These are phyloP conservation scores for Muscina levida DNA, from an alignment of 2,888 invertebrate genomes.

Conservation along the genomic window DNA sequence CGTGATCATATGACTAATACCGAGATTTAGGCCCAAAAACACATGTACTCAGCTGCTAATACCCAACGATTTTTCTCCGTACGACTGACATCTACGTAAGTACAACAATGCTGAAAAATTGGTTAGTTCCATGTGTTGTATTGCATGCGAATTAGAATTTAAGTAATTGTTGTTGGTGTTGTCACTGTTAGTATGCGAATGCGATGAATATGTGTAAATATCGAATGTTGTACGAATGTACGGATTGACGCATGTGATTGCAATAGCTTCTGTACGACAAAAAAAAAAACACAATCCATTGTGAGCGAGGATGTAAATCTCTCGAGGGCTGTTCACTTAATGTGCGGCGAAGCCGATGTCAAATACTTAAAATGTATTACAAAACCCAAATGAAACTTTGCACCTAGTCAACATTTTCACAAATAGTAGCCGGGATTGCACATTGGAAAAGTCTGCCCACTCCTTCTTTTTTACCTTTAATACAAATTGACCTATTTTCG, in stretches of 20 bases:
- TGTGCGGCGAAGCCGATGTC: too few species aligned
- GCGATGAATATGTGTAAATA: constrained; percentile 50
- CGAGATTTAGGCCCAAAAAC: constrained; percentile 76
- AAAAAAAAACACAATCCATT: constrained; percentile 36
- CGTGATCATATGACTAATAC: constrained; percentile 73
- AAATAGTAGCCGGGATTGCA: too few species aligned
- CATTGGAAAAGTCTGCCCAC: too few species aligned
- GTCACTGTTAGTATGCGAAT: constrained; percentile 67
- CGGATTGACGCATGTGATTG: constrained; percentile 62
- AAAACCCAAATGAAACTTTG: too few species aligned
- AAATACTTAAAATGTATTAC: too few species aligned
- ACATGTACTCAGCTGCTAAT: constrained; percentile 77
- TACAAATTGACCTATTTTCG: too few species aligned
- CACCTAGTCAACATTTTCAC: too few species aligned
- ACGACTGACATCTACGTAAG: neutral
- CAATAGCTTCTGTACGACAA: constrained; percentile 22
- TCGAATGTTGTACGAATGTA: neutral
- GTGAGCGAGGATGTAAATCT: constrained; percentile 31
- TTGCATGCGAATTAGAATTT: constrained; percentile 78
- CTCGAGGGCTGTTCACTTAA: neutral
- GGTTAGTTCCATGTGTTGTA: constrained; percentile 68
- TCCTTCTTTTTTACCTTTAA: too few species aligned
- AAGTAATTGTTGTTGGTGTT: constrained; percentile 34
- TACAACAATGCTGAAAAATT: constrained; percentile 42
- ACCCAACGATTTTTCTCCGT: constrained; percentile 52